These are phyloP conservation scores for Hypotaenidia okinawae DNA, from an alignment of 2,797 vertebrate genomes.

Conservation along the genomic window DNA sequence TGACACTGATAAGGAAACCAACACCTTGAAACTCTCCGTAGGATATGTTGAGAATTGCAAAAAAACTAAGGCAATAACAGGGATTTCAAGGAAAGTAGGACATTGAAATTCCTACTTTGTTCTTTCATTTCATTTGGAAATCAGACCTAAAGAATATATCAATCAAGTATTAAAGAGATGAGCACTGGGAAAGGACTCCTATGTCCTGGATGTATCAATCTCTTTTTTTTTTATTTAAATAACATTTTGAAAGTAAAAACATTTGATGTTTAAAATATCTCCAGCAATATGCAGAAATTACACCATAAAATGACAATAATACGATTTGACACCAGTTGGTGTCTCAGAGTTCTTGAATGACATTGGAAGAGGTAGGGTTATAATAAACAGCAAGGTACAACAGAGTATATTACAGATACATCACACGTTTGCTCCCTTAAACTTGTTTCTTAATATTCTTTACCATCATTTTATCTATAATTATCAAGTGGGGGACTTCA, in stretches of 20 bases:
- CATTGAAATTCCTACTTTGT: neutral
- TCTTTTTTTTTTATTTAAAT: neutral
- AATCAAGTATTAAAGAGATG: neutral
- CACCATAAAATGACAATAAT: neutral
- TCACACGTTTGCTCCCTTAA: neutral
- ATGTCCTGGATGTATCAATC: neutral
- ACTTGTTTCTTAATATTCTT: neutral
- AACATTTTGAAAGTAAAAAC: neutral
- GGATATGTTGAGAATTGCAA: neutral
- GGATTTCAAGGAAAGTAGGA: neutral
- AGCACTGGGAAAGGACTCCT: neutral
- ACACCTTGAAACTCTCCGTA: neutral
- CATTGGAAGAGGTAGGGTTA: neutral
- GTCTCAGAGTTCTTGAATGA: neutral
- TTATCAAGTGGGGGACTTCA: slow-evolving; percentile 57
- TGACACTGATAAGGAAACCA: neutral
- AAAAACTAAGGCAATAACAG: neutral
- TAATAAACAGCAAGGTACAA: neutral
- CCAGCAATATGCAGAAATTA: neutral
- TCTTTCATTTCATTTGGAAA: neutral
- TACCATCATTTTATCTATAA: slow-evolving; percentile 10
- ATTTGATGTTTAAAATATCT: neutral
- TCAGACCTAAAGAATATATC: neutral
- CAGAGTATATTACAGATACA: neutral
- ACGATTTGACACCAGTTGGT: neutral